Base-by-base conservation (phyloP, 2,888 invertebrate species). In the Asteroscopus sphinx region DNA sequence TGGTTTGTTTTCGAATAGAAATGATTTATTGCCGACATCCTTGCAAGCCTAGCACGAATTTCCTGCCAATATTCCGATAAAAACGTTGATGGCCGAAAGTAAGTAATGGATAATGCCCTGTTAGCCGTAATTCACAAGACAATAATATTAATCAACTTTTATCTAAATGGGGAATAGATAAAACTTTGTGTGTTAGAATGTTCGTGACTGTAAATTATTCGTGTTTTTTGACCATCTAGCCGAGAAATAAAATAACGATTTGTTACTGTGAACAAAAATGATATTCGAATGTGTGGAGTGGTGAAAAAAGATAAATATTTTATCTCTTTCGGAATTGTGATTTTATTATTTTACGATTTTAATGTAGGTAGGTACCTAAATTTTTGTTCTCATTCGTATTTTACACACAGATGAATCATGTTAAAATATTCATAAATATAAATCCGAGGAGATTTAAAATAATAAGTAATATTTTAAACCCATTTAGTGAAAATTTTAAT, bases 41-140 rank as follows among this genome's bases (percentile, higher is more conserved):
- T 36, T 37, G 39, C 66, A 56, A 70, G 69, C 51, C 35, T 73
- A 77, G 67, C 57, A 67, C 53, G 59, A 63, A 66, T 47, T 76
- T 74, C 73, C 70, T 63, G 73, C 66, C 74, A 76, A 77, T 76
- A 69, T 68, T 56, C 53, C 32, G 62, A 73, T 71, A 66, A 63
- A 58, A 66, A 57, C 48, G 37, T 59, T 56, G 63, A 74, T 76
- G 70, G 44, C 57, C 58, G 42, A 58, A 48, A 35, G 61, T 45
- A 39, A 47, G 30, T 59, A 55, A 56, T 66, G 58, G 53, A 53
- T 62, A 71, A 64, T 52, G 57, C 45, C 28, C 53, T 16, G 40
- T 41, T 41, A 15, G 33, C 30, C 41, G 17, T 57, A 41, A 70
- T 57, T 54, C 57, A 59, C 25, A 44, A 63, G 61, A 45, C 36